Evolutionary conservation across 2,113 vertebrate genomes (phyloP), one percentile per base, ranked within the genome.

Genomic region (Peromyscus leucopus): DNA sequence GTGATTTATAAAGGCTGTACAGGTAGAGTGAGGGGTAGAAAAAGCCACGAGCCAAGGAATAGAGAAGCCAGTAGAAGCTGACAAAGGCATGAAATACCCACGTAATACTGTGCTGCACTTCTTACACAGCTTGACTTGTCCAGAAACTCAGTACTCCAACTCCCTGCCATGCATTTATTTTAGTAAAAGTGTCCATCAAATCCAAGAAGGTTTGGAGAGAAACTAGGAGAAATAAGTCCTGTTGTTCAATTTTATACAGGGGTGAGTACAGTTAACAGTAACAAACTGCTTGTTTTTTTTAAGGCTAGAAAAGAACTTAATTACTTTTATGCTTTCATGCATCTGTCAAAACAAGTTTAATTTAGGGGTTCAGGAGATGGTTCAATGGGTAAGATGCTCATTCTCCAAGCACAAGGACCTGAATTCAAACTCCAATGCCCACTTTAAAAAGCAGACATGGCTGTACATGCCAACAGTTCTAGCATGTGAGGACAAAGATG

Each of bases 61-160:
- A 6, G 17, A 12, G 6, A n/a, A n/a, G 4, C 2, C 42, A 93
- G 17, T 67, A 83, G 55, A 93, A 95, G 3, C 17, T 85, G 33
- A 67, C 80, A 85, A 82, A 80, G 33, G 12, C 3, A 57, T 72
- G 24, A 42, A 42, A 42, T 42, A 39, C 2, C 2, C 33, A 76
- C 36, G 80, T 85, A 78, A 93, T 88, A 55, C 26, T 91, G 33
- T 42, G 61, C 2, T 28, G 5, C 42, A 74, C 39, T 82, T 69
- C 75, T 84, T 46, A 84, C 17, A 1, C 26, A 21, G 46, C 33
- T 85, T 82, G 42, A 84, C 94, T 24, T 36, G 63, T 80, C 31
- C 9, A 92, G 85, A 91, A 94, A 65, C 36, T 89, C 57, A 80
- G 31, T n/a, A 85, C 61, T 85, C 46, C 28, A 90, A 59, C n/a